Conservation (phyloP, 2,113 vertebrate genomes). For the Hippolais icterina region DNA sequence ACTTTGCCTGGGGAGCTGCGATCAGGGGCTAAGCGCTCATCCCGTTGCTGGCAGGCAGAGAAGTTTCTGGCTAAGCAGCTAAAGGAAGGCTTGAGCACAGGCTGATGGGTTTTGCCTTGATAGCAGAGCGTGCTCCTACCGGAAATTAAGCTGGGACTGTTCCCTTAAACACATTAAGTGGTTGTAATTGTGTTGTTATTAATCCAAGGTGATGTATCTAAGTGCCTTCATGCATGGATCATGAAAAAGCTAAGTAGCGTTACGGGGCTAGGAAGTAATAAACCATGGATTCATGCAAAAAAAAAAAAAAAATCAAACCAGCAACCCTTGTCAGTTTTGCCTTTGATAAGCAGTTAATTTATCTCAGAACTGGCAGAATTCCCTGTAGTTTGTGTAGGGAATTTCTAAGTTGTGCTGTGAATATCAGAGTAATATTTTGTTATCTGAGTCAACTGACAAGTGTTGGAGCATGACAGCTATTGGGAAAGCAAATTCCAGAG, state of each 20-base stretch:
- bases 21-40: background rate
- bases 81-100: background rate
- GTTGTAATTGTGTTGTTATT: slow-evolving; percentile 7
- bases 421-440: background rate
- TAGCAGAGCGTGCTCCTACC: background rate
- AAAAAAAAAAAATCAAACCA: background rate
- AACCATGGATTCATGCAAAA: background rate
- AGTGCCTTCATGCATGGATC: background rate
- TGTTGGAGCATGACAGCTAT: background rate
- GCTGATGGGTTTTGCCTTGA: background rate
- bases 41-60: background rate
- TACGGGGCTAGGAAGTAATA: background rate
- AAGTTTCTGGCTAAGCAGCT: background rate
- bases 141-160: background rate
- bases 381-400: slow-evolving; percentile 8
- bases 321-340: slow-evolving; percentile 16
- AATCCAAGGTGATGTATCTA: background rate
- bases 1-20: background rate
- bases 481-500: slow-evolving; percentile 10
- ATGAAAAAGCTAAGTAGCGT: background rate
- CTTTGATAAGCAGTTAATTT: slow-evolving; percentile 51
- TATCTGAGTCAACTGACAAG: slow-evolving; percentile 20
- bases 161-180: background rate
- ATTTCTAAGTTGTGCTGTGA: background rate
- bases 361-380: slow-evolving; percentile 28